Evolutionary conservation across 2,888 invertebrate species (phyloP).

Genomic region (Xanthorhoe spadicearia): DNA sequence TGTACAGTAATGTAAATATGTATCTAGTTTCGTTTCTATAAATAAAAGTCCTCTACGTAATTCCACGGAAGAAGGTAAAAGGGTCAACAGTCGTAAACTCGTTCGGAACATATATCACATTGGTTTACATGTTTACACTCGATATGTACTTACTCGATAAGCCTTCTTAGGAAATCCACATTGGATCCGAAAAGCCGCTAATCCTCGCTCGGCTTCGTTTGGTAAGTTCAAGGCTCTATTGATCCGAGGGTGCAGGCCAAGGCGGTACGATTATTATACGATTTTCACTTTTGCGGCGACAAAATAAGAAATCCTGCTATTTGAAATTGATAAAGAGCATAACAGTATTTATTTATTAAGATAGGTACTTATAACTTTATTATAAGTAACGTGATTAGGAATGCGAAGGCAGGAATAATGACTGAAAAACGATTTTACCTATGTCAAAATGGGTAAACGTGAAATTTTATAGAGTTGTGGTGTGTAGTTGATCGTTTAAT

Average conservation of each 20-base stretch:
- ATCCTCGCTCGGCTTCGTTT: slow-evolving; percentile 41
- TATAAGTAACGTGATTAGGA: too few relatives aligned
- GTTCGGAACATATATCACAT: slow-evolving; percentile 10
- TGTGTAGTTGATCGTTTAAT: too few relatives aligned
- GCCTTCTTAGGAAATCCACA: slow-evolving; percentile 27
- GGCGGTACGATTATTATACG: slow-evolving; percentile 53
- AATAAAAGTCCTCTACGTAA: too few relatives aligned
- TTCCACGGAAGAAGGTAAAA: neutral
- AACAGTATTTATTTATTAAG: too few relatives aligned
- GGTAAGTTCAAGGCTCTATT: slow-evolving; percentile 80
- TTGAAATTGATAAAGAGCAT: slow-evolving; percentile 3
- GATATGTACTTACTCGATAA: slow-evolving; percentile 30
- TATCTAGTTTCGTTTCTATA: too few relatives aligned
- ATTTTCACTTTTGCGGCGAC: slow-evolving; percentile 54
- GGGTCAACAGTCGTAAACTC: neutral
- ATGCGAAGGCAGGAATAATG: too few relatives aligned
- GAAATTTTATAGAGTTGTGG: too few relatives aligned
- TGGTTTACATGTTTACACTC: slow-evolving; percentile 19
- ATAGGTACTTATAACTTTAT: too few relatives aligned
- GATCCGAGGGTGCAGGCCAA: slow-evolving; percentile 72
- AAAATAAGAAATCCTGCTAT: slow-evolving; percentile 20
- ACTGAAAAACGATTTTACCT: too few relatives aligned
- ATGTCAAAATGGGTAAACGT: too few relatives aligned
- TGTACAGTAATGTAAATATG: too few relatives aligned
- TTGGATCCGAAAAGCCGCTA: slow-evolving; percentile 25